phyloP scores from a whole-genome alignment of 2,888 invertebrate genomes.

The Papilio protenor region DNA sequence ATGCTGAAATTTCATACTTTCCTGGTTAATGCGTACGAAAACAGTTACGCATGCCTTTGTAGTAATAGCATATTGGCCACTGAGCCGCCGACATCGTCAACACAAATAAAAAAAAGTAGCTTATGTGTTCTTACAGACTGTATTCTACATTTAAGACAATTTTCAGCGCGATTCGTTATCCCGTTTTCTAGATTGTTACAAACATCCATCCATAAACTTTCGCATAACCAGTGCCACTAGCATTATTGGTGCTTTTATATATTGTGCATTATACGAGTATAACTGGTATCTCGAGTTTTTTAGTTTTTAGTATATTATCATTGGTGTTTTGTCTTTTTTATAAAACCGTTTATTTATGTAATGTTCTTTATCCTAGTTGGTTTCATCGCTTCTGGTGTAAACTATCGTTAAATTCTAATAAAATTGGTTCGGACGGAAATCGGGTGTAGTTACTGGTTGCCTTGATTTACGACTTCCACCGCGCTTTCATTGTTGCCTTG shows the following conservation, averaged over 20 bases:
- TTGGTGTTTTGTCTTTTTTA: background rate
- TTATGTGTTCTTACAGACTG: too few relatives aligned
- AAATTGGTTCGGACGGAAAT: conserved; percentile 36
- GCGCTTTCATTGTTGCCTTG: conserved; percentile 5
- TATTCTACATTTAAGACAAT: too few relatives aligned
- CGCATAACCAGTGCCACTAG: too few relatives aligned
- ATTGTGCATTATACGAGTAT: too few relatives aligned
- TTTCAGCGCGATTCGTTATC: too few relatives aligned
- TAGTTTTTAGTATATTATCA: background rate
- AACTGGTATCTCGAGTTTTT: background rate
- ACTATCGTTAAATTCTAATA: conserved; percentile 28
- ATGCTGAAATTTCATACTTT: conserved; percentile 21
- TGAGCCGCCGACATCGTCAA: background rate
- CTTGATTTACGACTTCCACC: conserved; percentile 42
- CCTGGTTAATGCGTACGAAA: conserved; percentile 18
- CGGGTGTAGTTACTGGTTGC: conserved; percentile 26
- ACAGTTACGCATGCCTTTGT: background rate
- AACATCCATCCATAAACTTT: too few relatives aligned
- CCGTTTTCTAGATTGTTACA: too few relatives aligned
- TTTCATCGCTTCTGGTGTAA: conserved; percentile 18
- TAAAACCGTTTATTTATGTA: background rate
- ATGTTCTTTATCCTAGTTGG: conserved; percentile 7
- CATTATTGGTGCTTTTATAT: too few relatives aligned
- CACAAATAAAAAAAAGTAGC: too few relatives aligned
- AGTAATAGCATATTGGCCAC: background rate